Conservation (phyloP, 2,888 invertebrate species). For the Omphaloscelis lunosa region DNA sequence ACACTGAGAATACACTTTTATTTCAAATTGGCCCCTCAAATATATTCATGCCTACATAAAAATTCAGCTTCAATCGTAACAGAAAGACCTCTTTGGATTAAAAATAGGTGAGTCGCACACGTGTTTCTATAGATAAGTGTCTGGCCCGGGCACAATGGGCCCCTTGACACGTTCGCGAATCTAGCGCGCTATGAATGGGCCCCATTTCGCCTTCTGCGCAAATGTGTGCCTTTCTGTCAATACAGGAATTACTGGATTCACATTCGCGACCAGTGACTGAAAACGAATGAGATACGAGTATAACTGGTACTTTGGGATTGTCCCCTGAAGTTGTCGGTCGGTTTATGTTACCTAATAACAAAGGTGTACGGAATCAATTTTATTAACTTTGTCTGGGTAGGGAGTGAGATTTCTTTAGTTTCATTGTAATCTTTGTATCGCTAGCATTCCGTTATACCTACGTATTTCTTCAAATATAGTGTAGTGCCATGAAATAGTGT, state of each 20-base stretch:
- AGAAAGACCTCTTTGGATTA: constrained; percentile 31
- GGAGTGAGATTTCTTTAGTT: neutral
- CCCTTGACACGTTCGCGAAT: constrained; percentile 47
- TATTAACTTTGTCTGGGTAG: neutral
- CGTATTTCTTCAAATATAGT: neutral
- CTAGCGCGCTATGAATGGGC: constrained; percentile 31
- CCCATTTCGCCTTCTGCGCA: constrained; percentile 20
- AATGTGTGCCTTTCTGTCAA: constrained; percentile 31
- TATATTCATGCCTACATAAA: constrained; percentile 1
- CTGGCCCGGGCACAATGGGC: constrained; percentile 34
- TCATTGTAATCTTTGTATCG: neutral
- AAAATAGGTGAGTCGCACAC: constrained; percentile 41
- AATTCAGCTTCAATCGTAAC: neutral
- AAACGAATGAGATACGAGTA: constrained; percentile 6
- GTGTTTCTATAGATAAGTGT: constrained; percentile 53
- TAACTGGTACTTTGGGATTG: constrained; percentile 4
- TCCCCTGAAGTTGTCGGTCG: neutral
- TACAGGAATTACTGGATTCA: constrained; percentile 29
- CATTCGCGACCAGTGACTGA: constrained; percentile 7
- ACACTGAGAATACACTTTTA: neutral
- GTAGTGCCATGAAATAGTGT: neutral
- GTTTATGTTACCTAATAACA: neutral
- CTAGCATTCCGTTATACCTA: neutral
- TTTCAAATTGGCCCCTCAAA: constrained; percentile 3
- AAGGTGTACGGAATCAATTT: neutral